phyloP scores from a whole-genome alignment of 92 coral and sea anemone species.

The Zoanthus sociatus region DNA sequence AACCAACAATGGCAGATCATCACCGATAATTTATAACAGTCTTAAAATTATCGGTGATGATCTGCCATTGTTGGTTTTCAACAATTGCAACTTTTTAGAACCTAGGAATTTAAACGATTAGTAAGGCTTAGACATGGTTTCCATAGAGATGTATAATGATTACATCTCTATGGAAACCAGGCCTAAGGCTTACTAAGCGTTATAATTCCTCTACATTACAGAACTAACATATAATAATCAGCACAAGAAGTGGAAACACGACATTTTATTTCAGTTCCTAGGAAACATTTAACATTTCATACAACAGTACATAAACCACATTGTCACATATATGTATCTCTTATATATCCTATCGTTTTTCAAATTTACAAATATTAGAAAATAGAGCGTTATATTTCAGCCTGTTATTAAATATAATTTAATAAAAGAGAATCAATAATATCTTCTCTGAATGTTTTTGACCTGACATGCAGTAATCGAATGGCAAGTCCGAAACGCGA shows the following conservation, averaged over 20 bases:
- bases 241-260: conserved; percentile 1
- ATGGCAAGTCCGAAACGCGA: not conserved
- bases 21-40: too few relatives aligned
- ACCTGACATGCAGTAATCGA: not conserved
- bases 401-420: conserved; percentile 30
- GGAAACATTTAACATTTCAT: not conserved
- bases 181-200: too few relatives aligned
- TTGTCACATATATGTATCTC: not conserved
- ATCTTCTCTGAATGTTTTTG: conserved; percentile 1
- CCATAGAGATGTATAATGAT: too few relatives aligned
- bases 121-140: too few relatives aligned
- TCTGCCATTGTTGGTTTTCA: too few relatives aligned
- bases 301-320: conserved; percentile 9
- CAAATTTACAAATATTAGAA: conserved; percentile 36
- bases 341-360: conserved; percentile 3
- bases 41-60: too few relatives aligned
- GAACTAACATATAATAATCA: too few relatives aligned
- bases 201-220: too few relatives aligned
- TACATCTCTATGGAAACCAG: too few relatives aligned
- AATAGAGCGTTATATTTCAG: conserved; percentile 29
- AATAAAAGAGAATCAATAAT: conserved; percentile 26
- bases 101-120: too few relatives aligned
- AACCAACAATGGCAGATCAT: too few relatives aligned
- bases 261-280: conserved; percentile 33
- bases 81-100: too few relatives aligned